Conservation (phyloP, 2,797 vertebrate species). For the Amphiprion clarkii region DNA sequence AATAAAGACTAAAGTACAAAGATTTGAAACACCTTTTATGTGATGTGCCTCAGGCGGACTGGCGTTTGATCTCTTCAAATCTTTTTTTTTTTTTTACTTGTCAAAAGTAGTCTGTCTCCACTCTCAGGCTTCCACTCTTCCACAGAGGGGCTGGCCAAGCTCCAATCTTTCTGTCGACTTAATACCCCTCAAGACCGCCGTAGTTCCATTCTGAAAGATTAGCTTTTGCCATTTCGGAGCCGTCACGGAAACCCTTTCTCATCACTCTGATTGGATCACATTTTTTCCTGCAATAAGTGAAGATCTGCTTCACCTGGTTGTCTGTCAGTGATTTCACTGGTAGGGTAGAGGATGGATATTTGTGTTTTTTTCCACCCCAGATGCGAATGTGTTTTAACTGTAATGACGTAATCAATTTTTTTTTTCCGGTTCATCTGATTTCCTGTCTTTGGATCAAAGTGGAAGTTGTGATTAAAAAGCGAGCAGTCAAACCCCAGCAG, state of each 20-base stretch:
- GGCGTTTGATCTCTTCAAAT: not conserved
- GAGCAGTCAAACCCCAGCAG: conserved; percentile 22
- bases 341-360: conserved; percentile 9
- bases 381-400: not conserved
- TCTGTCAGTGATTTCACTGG: conserved; percentile 22
- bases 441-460: not conserved
- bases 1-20: not conserved
- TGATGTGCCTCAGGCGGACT: not conserved
- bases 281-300: conserved; percentile 14
- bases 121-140: not conserved
- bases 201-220: conserved; percentile 45
- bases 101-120: not conserved
- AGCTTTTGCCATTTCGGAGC: conserved; percentile 42
- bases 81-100: not conserved
- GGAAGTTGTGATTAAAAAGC: not conserved
- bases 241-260: conserved; percentile 26
- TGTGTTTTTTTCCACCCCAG: conserved; percentile 9
- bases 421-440: conserved; percentile 8
- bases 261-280: conserved; percentile 46
- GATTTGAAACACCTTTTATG: not conserved
- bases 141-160: conserved; percentile 17
- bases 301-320: conserved; percentile 7
- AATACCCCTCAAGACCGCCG: conserved; percentile 24
- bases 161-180: conserved; percentile 10
- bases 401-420: not conserved